Conservation (phyloP, 53 echinoderm and acorn worm genomes). For the Glandiceps talaboti region DNA sequence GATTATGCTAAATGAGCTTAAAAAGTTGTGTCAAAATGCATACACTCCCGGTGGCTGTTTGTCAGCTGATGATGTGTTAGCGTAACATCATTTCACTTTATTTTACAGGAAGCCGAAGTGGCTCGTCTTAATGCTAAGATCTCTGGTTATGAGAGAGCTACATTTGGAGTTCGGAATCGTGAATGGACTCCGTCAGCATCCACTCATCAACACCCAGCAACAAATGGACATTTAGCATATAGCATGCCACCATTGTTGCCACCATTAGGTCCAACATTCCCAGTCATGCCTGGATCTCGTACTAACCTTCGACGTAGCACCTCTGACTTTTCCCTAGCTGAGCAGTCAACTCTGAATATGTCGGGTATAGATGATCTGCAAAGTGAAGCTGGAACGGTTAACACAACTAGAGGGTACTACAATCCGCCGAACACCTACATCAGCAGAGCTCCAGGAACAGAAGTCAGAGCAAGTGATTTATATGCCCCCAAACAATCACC, state of each 20-base stretch:
- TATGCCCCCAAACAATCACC: neutral
- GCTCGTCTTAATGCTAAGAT: constrained; percentile 81
- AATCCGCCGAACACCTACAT: neutral
- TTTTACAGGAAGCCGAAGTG: constrained; percentile 77
- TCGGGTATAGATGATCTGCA: neutral
- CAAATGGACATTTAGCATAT: neutral
- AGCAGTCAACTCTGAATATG: neutral
- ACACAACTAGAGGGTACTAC: neutral
- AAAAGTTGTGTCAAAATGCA: no score
- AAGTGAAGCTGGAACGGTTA: neutral
- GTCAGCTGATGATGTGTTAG: no score
- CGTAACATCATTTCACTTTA: no score
- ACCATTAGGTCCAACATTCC: neutral
- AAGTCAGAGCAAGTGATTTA: neutral
- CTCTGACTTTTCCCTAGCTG: constrained; percentile 6
- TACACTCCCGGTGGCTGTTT: no score
- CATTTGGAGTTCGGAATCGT: constrained; percentile 29
- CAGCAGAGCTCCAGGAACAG: neutral
- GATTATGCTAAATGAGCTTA: no score
- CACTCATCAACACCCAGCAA: neutral
- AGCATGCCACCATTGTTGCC: constrained; percentile 6
- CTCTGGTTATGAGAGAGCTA: constrained; percentile 88
- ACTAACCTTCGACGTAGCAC: constrained; percentile 23
- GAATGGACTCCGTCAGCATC: neutral
- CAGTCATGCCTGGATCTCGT: constrained; percentile 7